Percentiles rank a stretch among this genome's conserved stretches.
phyloP scores from a whole-genome alignment of 2,797 vertebrate species.

The Rhadinocentrus ornatus region DNA sequence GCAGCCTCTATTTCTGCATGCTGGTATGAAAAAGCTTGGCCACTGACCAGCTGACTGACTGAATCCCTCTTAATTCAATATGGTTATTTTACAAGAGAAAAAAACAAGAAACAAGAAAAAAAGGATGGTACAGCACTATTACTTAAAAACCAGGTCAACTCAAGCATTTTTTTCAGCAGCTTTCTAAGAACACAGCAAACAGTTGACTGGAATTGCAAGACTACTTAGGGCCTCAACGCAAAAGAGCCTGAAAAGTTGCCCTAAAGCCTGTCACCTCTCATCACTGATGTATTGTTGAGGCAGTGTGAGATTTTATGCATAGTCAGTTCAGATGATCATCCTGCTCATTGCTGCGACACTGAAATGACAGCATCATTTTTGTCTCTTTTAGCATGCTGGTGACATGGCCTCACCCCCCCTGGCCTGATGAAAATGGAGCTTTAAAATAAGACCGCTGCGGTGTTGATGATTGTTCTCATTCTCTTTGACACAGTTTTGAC shows the following conservation, averaged over 20 bases:
- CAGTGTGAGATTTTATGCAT: conserved; percentile 76
- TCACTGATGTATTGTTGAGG: conserved; percentile 65
- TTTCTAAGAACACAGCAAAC: too few relatives aligned
- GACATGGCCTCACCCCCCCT: conserved; percentile 56
- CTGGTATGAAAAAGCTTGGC: too few relatives aligned
- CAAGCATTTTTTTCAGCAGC: too few relatives aligned
- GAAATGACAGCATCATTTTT: conserved; percentile 72
- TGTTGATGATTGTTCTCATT: conserved; percentile 45
- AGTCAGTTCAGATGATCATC: conserved; percentile 76
- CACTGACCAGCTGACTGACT: too few relatives aligned
- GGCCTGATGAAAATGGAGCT: conserved; percentile 60
- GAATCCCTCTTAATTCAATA: too few relatives aligned
- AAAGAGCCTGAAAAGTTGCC: background rate
- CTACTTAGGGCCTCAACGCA: background rate
- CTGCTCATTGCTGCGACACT: conserved; percentile 39
- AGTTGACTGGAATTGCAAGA: too few relatives aligned
- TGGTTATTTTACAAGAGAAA: too few relatives aligned
- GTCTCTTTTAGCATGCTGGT: conserved; percentile 61
- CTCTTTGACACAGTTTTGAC: conserved; percentile 33
- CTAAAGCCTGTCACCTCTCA: conserved; percentile 58
- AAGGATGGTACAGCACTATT: too few relatives aligned
- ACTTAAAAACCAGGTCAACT: too few relatives aligned
- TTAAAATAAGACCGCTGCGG: conserved; percentile 41
- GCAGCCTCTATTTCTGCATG: too few relatives aligned
- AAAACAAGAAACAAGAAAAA: too few relatives aligned